These are phyloP conservation scores for Columba guinea DNA, from an alignment of 2,797 vertebrate genomes.

Conservation along the genomic window DNA sequence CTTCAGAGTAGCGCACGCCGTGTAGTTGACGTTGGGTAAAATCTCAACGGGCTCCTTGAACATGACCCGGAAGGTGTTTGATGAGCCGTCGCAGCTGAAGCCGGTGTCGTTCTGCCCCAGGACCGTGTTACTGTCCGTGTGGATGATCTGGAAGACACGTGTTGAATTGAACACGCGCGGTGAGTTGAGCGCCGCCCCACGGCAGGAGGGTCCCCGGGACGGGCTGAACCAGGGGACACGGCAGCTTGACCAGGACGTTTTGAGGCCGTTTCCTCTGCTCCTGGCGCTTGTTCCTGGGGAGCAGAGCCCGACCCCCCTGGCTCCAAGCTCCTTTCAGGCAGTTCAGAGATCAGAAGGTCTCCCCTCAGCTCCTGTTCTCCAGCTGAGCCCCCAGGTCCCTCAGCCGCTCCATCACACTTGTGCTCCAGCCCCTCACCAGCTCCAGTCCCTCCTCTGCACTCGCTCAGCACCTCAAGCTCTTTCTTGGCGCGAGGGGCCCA, in stretches of 20 bases:
- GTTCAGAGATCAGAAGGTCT: too few species aligned
- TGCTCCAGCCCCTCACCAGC: too few species aligned
- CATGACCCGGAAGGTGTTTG: constrained; percentile 97
- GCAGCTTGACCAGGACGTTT: neutral
- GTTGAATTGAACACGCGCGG: accelerated
- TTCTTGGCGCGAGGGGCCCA: too few species aligned
- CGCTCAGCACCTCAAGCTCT: too few species aligned
- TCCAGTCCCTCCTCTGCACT: too few species aligned
- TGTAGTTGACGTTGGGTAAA: constrained; percentile 95
- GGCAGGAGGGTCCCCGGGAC: neutral
- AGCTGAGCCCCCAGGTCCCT: too few species aligned
- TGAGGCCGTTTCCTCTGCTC: too few species aligned
- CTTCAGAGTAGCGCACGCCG: constrained; percentile 96
- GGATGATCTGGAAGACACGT: constrained; percentile 84
- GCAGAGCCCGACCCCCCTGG: too few species aligned
- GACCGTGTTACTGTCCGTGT: constrained; percentile 95
- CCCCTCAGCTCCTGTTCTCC: too few species aligned
- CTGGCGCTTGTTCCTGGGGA: too few species aligned
- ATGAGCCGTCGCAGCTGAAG: constrained; percentile 96
- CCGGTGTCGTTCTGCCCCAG: constrained; percentile 97
- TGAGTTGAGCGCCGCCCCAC: accelerated
- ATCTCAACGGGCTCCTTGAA: constrained; percentile 98
- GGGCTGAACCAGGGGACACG: neutral
- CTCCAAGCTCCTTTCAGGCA: too few species aligned
- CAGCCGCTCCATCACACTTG: too few species aligned